Evolutionary conservation across 2,113 vertebrate species (phyloP).

Genomic region (Brachirus orientalis): DNA sequence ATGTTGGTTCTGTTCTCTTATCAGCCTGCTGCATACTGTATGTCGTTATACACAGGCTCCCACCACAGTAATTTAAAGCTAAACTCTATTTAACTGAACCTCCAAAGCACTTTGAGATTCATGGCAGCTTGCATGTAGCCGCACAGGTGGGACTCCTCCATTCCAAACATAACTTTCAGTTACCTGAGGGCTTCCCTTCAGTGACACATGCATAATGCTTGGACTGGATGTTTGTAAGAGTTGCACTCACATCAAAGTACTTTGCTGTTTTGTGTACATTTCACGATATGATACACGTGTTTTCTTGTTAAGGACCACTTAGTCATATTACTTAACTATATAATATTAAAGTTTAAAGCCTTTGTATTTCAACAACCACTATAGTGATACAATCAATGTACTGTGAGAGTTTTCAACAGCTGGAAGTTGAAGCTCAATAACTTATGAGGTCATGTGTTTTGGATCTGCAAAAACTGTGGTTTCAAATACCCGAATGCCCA

Average conservation of each 20-base stretch:
- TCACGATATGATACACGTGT: too few species aligned
- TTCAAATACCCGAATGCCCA: background rate
- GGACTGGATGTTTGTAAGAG: background rate
- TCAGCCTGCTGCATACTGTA: conserved; percentile 44
- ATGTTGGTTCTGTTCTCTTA: conserved; percentile 56
- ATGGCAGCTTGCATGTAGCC: conserved; percentile 9
- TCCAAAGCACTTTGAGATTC: background rate
- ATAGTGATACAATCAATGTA: background rate
- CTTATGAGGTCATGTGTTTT: background rate
- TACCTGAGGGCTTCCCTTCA: background rate
- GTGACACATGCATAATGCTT: background rate
- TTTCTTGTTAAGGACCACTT: too few species aligned
- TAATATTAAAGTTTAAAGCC: conserved; percentile 11
- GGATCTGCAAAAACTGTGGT: conserved; percentile 1
- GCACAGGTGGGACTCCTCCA: conserved; percentile 31
- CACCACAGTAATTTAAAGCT: conserved; percentile 41
- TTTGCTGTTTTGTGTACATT: too few species aligned
- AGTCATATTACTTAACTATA: conserved; percentile 1
- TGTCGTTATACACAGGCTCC: conserved; percentile 49
- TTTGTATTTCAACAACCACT: conserved; percentile 14
- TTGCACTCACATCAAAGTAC: too few species aligned
- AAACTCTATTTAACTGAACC: conserved; percentile 32
- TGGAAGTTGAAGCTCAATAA: background rate
- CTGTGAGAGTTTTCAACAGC: background rate
- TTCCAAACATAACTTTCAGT: conserved; percentile 16